A percentile compares a stretch with the other conserved stretches of the same genome.
Conservation (phyloP, 2,113 vertebrate species). For the Pluvianellus socialis region DNA sequence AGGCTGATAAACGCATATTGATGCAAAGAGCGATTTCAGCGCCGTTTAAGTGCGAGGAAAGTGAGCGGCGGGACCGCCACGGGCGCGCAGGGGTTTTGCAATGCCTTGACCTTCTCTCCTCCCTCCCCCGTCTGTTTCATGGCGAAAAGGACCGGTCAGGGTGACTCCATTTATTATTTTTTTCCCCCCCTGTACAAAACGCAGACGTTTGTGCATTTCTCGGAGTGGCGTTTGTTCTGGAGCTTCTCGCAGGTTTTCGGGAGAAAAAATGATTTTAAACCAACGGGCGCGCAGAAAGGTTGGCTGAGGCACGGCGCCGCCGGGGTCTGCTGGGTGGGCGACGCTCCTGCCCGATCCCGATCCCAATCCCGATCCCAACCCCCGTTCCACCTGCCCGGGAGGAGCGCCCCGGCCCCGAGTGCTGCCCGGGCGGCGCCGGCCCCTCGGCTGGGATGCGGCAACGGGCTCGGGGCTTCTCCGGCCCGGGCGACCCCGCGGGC, state of each 20-base stretch:
- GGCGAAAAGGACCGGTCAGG: not conserved
- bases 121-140: not conserved
- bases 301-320: not conserved
- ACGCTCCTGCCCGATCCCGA: too few relatives aligned
- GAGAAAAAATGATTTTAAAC: not conserved
- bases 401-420: too few relatives aligned
- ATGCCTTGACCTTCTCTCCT: too few relatives aligned
- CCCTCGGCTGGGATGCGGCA: too few relatives aligned
- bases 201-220: not conserved
- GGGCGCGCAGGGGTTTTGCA: not conserved
- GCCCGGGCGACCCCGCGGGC: not conserved
- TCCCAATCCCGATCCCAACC: too few relatives aligned
- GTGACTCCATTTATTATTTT: not conserved
- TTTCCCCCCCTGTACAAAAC: not conserved
- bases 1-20: not conserved
- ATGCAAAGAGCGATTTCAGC: not conserved
- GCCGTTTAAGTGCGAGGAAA: not conserved
- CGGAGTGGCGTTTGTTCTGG: not conserved
- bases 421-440: too few relatives aligned
- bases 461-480: not conserved
- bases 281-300: not conserved
- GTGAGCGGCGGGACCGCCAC: not conserved
- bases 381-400: too few relatives aligned
- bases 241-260: not conserved
- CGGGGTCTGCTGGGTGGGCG: rapidly evolving